Evolutionary conservation across 2,888 invertebrate species (phyloP), one percentile per base, ranked within the genome.

Genomic region (Palloptera scutellata): DNA sequence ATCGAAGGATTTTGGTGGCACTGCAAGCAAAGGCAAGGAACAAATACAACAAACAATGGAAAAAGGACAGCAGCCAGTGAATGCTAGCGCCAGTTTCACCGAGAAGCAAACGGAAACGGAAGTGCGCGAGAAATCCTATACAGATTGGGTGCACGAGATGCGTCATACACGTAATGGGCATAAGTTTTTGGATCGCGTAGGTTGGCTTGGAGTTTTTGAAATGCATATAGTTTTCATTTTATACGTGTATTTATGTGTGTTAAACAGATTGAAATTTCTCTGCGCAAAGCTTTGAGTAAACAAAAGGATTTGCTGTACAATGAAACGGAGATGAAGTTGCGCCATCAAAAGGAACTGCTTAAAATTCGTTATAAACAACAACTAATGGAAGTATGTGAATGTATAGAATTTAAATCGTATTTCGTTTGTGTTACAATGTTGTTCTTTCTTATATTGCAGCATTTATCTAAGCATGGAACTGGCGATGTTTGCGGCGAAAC

Each of bases 121-220:
- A 3, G 8, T 55, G 6, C 57, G 48, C 0, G 73, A 71, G 10
- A 79, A 79, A 53, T 73, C 75, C 1, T 85, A 85, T 64, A 75
- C 74, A 1, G 79, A 82, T 45, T 85, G 85, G 85, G 78, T 85
- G 48, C 68, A 76, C 20, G 84, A 85, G 63, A 78, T 85, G 79
- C 77, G 82, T 8, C 75, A 76, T 55, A 81, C 82, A 0, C 61
- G 72, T 42, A 82, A 79, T 70, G 85, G 85, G 0, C 75, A 78
- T 54, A 72, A 77, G 19, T 84, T 85, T 68, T 72, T 85, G 42
- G 79, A 81, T 13, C 81, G 79, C 60, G 84, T 84, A 72, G 58
- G 68, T 66, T 30, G 30, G 20, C 59, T 11, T 11, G 3, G 57
- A 57, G 1, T 19, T 45, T 19, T 15, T 61, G 4, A 61, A 19